Evolutionary conservation across 2,797 vertebrate genomes (phyloP), one percentile per base, ranked within the genome.

Genomic region (Petrocephalus sullivani): DNA sequence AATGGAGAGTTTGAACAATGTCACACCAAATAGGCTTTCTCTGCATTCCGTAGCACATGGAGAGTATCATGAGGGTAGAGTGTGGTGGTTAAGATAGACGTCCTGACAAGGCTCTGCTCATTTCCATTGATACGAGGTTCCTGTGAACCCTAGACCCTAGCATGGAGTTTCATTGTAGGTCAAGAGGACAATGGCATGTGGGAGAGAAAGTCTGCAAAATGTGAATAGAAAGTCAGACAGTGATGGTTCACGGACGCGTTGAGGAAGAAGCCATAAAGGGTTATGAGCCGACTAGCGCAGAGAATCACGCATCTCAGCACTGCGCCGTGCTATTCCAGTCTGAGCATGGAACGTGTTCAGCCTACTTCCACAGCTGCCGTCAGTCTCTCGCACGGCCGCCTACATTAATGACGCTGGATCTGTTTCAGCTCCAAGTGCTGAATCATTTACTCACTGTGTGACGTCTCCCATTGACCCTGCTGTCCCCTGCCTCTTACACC

Each of bases 381-480:
- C 19, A n/a, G 37, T 46, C 71, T 23, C 23, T 21, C 7, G 21
- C 60, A 9, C 8, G 23, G 60, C 21, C n/a, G 2, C 16, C 71
- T 19, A 7, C 37, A 8, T 78, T 41, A 46, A 78, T 78, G 71
- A 78, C 71, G 41, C 37, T 6, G 56, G 71, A 78, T 78, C 37
- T 1, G 71, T 78, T 78, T 46, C 71, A 9, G 33, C 19, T 19
- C 16, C 41, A n/a, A 78, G 71, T 78, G 71, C 33, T 78, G 71
- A 78, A 78, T 41, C 71, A 78, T 78, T 78, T 78, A 78, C 71
- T 78, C 71, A 78, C 71, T 19, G 16, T 41, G 71, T 78, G 71
- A 78, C 71, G 71, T 78, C 71, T 78, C 37, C 71, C 71, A 71
- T 71, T 71, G 64, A 71, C 64, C 28, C 12, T 71, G 64, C 64